Evolutionary conservation across 1,140 invertebrate species (phyloP).

Genomic region (Meteorus sp.): DNA sequence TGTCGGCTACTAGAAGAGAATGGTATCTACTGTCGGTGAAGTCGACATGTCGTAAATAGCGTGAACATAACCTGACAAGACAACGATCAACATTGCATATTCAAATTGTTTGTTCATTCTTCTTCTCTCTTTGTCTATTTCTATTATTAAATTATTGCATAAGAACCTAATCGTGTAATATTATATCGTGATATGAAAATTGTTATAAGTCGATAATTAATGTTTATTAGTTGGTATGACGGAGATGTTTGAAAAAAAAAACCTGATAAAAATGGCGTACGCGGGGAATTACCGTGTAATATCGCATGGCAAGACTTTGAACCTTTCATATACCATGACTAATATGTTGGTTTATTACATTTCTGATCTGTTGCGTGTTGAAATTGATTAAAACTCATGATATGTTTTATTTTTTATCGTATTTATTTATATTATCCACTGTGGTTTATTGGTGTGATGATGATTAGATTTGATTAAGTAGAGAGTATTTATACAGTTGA

Average conservation of each 20-base stretch:
- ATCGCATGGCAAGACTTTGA: no score
- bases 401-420: neutral
- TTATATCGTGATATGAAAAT: no score
- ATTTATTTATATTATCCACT: neutral
- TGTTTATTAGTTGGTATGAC: no score
- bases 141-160: neutral
- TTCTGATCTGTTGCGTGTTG: neutral
- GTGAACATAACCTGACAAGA: slow-evolving; percentile 2
- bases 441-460: neutral
- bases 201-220: no score
- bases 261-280: neutral
- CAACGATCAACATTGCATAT: neutral
- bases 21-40: neutral
- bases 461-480: neutral
- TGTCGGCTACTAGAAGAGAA: neutral
- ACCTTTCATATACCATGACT: neutral
- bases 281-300: no score
- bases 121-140: neutral
- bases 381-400: neutral
- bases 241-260: no score
- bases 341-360: slow-evolving; percentile 9
- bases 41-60: neutral
- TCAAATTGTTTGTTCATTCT: neutral
- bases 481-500: neutral
- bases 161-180: no score